phyloP scores from a whole-genome alignment of 92 coral and sea anemone genomes.

The Epizoanthus stellaris region DNA sequence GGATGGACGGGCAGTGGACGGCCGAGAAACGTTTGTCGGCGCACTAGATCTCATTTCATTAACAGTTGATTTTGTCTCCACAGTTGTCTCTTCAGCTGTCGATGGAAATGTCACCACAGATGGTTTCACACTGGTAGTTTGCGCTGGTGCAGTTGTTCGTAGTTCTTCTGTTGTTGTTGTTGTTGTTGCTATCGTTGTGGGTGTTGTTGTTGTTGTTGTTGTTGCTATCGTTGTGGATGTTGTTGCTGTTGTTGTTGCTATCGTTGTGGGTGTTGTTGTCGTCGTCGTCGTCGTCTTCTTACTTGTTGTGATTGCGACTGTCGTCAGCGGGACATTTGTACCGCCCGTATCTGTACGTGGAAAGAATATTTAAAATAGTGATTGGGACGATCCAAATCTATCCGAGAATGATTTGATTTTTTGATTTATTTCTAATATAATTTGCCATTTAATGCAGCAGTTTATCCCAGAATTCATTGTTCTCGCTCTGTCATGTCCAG shows the following conservation, averaged over 20 bases:
- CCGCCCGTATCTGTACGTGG: not conserved
- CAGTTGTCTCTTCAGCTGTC: not conserved
- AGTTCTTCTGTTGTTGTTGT: not conserved
- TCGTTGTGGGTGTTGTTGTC: not conserved
- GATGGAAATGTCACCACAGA: constrained; percentile 3
- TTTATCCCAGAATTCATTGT: too few relatives aligned
- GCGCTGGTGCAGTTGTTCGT: not conserved
- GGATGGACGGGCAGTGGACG: not conserved
- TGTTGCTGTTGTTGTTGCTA: not conserved
- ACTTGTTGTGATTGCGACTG: not conserved
- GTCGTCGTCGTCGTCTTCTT: not conserved
- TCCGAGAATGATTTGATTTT: too few relatives aligned
- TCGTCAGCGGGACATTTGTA: not conserved
- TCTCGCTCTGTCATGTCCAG: too few relatives aligned
- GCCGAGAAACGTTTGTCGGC: not conserved
- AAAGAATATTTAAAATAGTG: too few relatives aligned
- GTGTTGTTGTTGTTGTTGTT: not conserved
- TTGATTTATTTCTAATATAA: too few relatives aligned
- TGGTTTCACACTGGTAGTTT: not conserved
- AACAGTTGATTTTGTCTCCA: not conserved
- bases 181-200: not conserved
- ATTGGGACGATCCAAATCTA: too few relatives aligned
- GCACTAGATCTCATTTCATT: not conserved
- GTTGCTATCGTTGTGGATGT: not conserved
- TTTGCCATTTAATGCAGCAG: too few relatives aligned